phyloP scores from a whole-genome alignment of 2,888 invertebrate genomes.

The Caenorhabditis virilis region DNA sequence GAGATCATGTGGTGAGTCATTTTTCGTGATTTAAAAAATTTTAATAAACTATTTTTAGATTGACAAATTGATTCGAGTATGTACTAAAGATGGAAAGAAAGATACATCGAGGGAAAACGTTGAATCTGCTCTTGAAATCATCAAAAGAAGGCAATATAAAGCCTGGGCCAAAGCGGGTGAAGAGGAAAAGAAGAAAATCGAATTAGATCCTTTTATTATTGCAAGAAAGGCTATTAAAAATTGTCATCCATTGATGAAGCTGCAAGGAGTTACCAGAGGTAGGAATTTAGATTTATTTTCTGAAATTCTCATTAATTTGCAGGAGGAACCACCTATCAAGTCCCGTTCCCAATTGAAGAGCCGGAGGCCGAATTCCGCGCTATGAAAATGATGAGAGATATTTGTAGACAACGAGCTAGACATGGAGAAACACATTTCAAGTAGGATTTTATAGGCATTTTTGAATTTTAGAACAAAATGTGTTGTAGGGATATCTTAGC shows the following conservation, averaged over 20 bases:
- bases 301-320: too few species aligned
- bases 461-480: too few species aligned
- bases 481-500: conserved; percentile 78
- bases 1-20: conserved; percentile 46
- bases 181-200: conserved; percentile 56
- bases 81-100: conserved; percentile 61
- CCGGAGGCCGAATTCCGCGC: conserved; percentile 80
- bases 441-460: too few species aligned
- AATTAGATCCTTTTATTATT: conserved; percentile 60
- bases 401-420: conserved; percentile 75
- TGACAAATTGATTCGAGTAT: conserved; percentile 64
- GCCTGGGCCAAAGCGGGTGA: conserved; percentile 52
- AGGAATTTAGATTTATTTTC: too few species aligned
- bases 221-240: conserved; percentile 57
- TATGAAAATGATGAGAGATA: conserved; percentile 87
- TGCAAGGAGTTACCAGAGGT: conserved; percentile 61
- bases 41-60: conserved; percentile 34
- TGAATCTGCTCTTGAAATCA: conserved; percentile 57
- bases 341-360: conserved; percentile 85
- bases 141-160: conserved; percentile 65
- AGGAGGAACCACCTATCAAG: conserved; percentile 74
- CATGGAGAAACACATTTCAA: conserved; percentile 50
- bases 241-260: conserved; percentile 65
- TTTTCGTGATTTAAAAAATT: neutral
- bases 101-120: conserved; percentile 56